Conservation (phyloP, 2,888 invertebrate species). For the Rhynchonema sp. region DNA sequence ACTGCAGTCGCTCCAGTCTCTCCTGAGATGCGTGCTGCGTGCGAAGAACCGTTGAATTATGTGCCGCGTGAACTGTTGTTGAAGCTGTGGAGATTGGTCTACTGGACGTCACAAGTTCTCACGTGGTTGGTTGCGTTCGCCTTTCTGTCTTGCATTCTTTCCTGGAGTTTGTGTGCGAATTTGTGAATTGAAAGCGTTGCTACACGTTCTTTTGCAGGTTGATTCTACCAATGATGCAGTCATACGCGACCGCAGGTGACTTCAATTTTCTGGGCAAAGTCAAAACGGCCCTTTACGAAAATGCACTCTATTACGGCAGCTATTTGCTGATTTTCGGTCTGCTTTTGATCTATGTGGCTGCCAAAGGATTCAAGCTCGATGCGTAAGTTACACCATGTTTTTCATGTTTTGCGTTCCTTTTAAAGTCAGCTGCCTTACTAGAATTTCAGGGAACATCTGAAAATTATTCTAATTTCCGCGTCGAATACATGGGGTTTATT, state of each 20-base stretch:
- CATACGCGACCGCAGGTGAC: slow-evolving; percentile 91
- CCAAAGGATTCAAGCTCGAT: slow-evolving; percentile 68
- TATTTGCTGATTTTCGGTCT: slow-evolving; percentile 58
- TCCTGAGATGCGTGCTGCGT: slow-evolving; percentile 32
- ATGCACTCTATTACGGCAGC: slow-evolving; percentile 81
- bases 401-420: too few species aligned
- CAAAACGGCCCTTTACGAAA: slow-evolving; percentile 80
- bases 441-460: slow-evolving; percentile 58
- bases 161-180: too few species aligned
- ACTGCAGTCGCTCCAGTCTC: too few species aligned
- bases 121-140: slow-evolving; percentile 59
- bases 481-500: slow-evolving; percentile 99
- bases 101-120: slow-evolving; percentile 91
- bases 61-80: slow-evolving; percentile 65
- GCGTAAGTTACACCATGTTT: slow-evolving; percentile 50
- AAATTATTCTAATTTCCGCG: slow-evolving; percentile 89
- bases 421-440: too few species aligned
- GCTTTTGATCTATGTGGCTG: slow-evolving; percentile 74
- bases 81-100: slow-evolving; percentile 84
- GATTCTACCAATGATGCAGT: slow-evolving; percentile 93
- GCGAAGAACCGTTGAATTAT: slow-evolving; percentile 67
- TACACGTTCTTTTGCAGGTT: slow-evolving; percentile 48
- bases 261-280: slow-evolving; percentile 82
- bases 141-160: background rate
- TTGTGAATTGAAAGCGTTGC: too few species aligned